Conservation (phyloP, 2,113 vertebrate species). For the Zingel zingel region DNA sequence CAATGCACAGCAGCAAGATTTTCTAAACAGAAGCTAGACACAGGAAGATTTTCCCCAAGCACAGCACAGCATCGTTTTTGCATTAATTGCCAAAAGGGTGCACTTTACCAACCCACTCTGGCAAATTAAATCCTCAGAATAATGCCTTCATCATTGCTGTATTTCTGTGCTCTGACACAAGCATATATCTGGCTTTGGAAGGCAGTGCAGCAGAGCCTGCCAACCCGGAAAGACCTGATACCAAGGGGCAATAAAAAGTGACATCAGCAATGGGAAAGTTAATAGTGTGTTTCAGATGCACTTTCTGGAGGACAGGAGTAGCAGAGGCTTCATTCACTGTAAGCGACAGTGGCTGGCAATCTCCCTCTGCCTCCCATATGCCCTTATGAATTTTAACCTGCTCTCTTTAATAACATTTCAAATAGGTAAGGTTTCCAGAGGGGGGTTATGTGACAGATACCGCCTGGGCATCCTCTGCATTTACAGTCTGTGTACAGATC, state of each 20-base stretch:
- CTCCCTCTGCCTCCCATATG: slow-evolving; percentile 56
- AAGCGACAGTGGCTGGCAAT: slow-evolving; percentile 70
- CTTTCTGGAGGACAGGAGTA: slow-evolving; percentile 68
- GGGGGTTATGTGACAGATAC: slow-evolving; percentile 34
- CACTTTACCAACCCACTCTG: slow-evolving; percentile 74
- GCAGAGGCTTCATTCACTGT: slow-evolving; percentile 69
- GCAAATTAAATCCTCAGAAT: slow-evolving; percentile 79
- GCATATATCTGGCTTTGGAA: slow-evolving; percentile 73
- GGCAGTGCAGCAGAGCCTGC: slow-evolving; percentile 60
- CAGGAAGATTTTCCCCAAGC: slow-evolving; percentile 14
- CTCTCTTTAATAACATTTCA: slow-evolving; percentile 64
- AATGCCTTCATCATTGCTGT: slow-evolving; percentile 75
- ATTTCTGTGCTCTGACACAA: slow-evolving; percentile 69
- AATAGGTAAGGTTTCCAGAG: slow-evolving; percentile 48
- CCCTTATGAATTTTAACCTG: slow-evolving; percentile 63
- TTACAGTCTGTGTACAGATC: slow-evolving; percentile 47
- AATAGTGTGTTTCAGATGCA: slow-evolving; percentile 81
- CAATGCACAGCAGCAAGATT: slow-evolving; percentile 22
- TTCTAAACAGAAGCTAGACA: slow-evolving; percentile 29
- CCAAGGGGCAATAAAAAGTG: slow-evolving; percentile 78
- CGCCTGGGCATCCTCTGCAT: slow-evolving; percentile 19
- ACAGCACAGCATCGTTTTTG: slow-evolving; percentile 37
- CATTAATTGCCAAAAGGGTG: slow-evolving; percentile 71
- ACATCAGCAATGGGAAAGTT: slow-evolving; percentile 80
- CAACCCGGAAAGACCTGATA: slow-evolving; percentile 73